Percentiles rank a stretch among this genome's conserved stretches.
Conservation (phyloP, 2,888 invertebrate genomes). For the Dione juno region DNA sequence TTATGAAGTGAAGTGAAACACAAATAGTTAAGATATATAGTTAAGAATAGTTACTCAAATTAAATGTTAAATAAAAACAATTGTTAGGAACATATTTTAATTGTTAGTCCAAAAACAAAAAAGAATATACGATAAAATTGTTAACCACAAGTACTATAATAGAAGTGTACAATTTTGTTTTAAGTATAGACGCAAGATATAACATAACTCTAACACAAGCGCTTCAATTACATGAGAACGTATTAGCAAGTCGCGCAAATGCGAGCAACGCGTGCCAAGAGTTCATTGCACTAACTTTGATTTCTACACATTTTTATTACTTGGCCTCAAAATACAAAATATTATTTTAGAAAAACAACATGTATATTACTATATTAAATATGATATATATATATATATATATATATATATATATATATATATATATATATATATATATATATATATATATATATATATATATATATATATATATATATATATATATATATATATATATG, state of each 20-base stretch:
- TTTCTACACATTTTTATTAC: constrained; percentile 28
- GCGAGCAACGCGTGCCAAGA: constrained; percentile 42
- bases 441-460: no score
- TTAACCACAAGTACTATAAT: not conserved
- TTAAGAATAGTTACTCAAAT: not conserved
- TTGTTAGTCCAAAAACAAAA: not conserved
- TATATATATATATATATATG: no score
- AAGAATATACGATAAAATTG: not conserved
- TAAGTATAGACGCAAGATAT: constrained; percentile 18
- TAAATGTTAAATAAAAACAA: no score
- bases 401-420: no score
- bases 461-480: no score
- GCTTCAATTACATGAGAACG: constrained; percentile 33
- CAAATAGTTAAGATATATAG: no score
- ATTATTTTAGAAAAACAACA: not conserved
- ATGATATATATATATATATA: no score
- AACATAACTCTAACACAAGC: constrained; percentile 33
- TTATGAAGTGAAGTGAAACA: no score
- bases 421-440: no score
- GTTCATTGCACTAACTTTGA: constrained; percentile 50
- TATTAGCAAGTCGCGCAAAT: constrained; percentile 40
- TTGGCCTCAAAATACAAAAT: constrained; percentile 20
- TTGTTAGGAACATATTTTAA: no score
- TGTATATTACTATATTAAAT: no score
- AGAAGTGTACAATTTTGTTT: constrained; percentile 1